phyloP scores from a whole-genome alignment of 2,113 vertebrate species.

The Athene noctua region DNA sequence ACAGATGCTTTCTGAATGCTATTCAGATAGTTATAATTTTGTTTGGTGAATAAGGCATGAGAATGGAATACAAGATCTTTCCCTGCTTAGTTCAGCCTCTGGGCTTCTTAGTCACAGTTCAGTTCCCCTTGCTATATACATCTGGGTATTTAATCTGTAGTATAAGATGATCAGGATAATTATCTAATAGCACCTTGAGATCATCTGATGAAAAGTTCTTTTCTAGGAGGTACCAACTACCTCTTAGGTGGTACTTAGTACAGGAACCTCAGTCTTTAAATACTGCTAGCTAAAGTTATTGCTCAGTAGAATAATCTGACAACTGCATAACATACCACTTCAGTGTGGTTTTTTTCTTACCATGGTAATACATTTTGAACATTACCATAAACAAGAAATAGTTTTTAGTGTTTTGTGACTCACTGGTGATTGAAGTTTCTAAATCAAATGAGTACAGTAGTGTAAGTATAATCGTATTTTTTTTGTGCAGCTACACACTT shows the following conservation, averaged over 20 bases:
- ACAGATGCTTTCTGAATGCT: background rate
- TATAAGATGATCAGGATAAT: background rate
- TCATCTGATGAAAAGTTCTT: background rate
- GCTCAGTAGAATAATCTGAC: background rate
- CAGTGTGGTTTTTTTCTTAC: too few relatives aligned
- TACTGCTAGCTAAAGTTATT: background rate
- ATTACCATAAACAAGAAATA: background rate
- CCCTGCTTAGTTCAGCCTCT: background rate
- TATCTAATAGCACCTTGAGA: background rate
- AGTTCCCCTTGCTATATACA: background rate
- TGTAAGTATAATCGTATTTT: background rate
- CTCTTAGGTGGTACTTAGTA: background rate
- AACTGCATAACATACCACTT: background rate
- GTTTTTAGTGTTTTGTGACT: background rate
- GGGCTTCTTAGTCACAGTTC: background rate
- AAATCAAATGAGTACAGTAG: background rate
- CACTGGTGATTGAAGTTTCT: background rate
- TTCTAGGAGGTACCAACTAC: background rate
- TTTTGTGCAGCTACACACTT: background rate
- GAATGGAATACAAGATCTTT: background rate
- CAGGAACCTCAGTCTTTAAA: background rate
- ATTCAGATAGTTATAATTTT: background rate
- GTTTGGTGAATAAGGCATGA: background rate
- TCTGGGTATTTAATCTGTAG: background rate
- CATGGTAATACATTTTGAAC: background rate